Conservation (phyloP, 1,140 invertebrate species). For the Ceratina calcarata region DNA sequence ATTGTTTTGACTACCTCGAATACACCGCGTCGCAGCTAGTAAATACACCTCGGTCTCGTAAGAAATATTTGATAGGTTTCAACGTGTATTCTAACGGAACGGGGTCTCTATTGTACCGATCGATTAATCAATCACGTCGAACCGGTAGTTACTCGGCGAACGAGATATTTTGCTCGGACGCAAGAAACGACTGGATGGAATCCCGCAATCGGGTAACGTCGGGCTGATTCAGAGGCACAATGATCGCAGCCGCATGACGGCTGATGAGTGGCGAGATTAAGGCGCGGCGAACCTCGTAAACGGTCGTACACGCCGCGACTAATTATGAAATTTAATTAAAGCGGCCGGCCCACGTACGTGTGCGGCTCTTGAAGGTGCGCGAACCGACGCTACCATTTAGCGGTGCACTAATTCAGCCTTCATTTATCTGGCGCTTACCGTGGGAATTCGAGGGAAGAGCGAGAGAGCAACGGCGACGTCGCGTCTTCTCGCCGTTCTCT, state of each 20-base stretch:
- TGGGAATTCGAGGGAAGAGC: background rate
- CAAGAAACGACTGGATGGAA: no score
- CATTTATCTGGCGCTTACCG: slow-evolving; percentile 15
- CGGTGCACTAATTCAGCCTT: slow-evolving; percentile 33
- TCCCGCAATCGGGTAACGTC: background rate
- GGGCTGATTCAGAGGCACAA: background rate
- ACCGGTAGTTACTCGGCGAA: background rate
- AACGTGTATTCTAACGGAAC: no score
- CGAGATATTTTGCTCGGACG: background rate
- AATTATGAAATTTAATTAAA: slow-evolving; percentile 72
- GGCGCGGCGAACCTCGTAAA: slow-evolving; percentile 32
- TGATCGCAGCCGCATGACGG: slow-evolving; percentile 21
- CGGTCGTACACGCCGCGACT: slow-evolving; percentile 42
- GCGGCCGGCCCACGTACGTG: slow-evolving; percentile 19
- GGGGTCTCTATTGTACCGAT: no score
- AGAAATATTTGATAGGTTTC: no score
- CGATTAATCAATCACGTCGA: no score
- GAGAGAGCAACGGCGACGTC: background rate
- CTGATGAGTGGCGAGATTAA: slow-evolving; percentile 39
- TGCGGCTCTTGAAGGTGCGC: slow-evolving; percentile 28
- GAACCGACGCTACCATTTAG: slow-evolving; percentile 32
- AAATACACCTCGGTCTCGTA: no score
- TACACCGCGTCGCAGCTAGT: no score
- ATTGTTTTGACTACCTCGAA: background rate
- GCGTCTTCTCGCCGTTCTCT: background rate